Evolutionary conservation across 2,888 invertebrate genomes (phyloP), one percentile per base, ranked within the genome.

Genomic region (Plebejus melissa): DNA sequence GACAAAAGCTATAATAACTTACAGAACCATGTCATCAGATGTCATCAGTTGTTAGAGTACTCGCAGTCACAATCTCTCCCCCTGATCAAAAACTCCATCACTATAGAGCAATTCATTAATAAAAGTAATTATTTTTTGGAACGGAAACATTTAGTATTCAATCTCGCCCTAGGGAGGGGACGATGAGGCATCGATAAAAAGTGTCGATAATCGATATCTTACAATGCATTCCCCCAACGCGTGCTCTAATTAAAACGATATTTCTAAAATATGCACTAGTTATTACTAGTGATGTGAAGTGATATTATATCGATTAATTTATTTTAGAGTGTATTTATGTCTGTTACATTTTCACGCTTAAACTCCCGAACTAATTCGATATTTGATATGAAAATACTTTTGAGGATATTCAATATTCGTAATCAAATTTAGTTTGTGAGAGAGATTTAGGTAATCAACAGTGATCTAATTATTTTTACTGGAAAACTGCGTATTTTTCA

Each of bases 181-280:
- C 72, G n/a, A 41, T 41, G 9, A 22, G 22, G 9, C 54, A 54
- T 50, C 72, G 72, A 72, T 6, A 6, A 4, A 22, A 50, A 54
- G 22, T n/a, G 9, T 28, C 65, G 32, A 13, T 5, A 11, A 13
- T 65, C 71, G n/a, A 41, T 41, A 41, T 22, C 50, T 72, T 9
- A 54, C 50, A 54, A 72, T 13, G 13, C 1, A 50, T 11, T 50
- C 72, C 72, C 72, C 54, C 9, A 32, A 72, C 50, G 54, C 72
- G 28, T 50, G 54, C 16, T 72, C 72, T 72, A 54, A 72, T 72
- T 72, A 72, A 72, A 54, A 72, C 71, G 65, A 13, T 46, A 72
- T 72, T 72, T 16, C 54, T 54, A 72, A 71, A 22, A 22, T 22
- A 72, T 69, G n/a, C 50, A 13, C 46, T 71, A 6, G 32, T 46